A percentile compares a stretch with the other conserved stretches of the same genome.
phyloP scores from a whole-genome alignment of 2,888 invertebrate genomes.

The Anaspis maculata region DNA sequence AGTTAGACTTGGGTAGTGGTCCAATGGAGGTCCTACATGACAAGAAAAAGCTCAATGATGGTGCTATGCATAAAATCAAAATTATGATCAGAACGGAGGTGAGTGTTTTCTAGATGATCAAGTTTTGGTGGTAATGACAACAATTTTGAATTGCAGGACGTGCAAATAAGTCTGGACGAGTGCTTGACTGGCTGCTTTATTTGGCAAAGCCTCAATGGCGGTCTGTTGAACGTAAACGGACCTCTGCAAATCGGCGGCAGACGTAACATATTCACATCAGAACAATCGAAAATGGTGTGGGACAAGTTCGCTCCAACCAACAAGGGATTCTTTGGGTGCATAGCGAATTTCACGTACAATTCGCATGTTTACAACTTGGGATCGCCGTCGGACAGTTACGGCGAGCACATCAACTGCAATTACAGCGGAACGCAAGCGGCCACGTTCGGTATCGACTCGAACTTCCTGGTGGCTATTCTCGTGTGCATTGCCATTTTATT shows the following conservation, averaged over 20 bases:
- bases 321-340: conserved; percentile 78
- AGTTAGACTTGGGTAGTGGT: conserved; percentile 83
- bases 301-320: conserved; percentile 57
- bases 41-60: conserved; percentile 69
- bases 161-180: conserved; percentile 37
- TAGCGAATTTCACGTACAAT: conserved; percentile 84
- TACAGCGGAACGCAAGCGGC: conserved; percentile 64
- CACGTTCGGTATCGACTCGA: conserved; percentile 76
- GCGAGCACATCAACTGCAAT: conserved; percentile 66
- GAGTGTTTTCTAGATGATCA: conserved; percentile 13
- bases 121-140: conserved; percentile 1
- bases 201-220: conserved; percentile 26
- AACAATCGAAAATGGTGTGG: conserved; percentile 62
- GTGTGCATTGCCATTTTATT: conserved; percentile 78
- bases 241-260: conserved; percentile 82
- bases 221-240: conserved; percentile 59
- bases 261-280: conserved; percentile 53
- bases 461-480: conserved; percentile 82
- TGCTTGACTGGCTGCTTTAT: conserved; percentile 36
- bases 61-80: conserved; percentile 80
- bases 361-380: conserved; percentile 85
- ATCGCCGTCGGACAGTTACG: conserved; percentile 58
- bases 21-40: conserved; percentile 57
- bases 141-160: conserved; percentile 35
- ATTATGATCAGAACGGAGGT: conserved; percentile 52